A percentile compares a stretch with the other conserved stretches of the same genome.
These are phyloP conservation scores for Littorina saxatilis DNA, from an alignment of 1,140 invertebrate species.

Conservation along the genomic window DNA sequence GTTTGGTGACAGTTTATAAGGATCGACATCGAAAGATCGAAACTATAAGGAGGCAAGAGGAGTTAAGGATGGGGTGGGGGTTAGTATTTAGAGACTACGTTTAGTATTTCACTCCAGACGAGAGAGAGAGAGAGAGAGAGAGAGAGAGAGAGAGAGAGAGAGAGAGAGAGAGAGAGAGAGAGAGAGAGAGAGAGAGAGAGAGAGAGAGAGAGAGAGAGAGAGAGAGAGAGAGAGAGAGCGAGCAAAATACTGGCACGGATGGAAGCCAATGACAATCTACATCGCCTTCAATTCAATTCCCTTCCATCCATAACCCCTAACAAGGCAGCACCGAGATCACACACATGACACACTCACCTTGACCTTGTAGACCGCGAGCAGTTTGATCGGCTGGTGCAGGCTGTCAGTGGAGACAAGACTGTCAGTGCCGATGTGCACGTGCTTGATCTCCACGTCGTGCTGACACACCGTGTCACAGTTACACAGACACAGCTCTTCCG, in stretches of 20 bases:
- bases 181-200: background rate
- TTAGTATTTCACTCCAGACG: too few relatives aligned
- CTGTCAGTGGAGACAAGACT: background rate
- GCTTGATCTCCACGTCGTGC: constrained; percentile 15
- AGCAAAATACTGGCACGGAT: too few relatives aligned
- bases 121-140: too few relatives aligned
- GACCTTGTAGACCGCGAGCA: constrained; percentile 16
- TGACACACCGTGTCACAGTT: constrained; percentile 15
- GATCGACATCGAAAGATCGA: too few relatives aligned
- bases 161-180: constrained; percentile 13
- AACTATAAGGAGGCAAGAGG: too few relatives aligned
- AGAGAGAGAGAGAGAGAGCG: constrained; percentile 23
- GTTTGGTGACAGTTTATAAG: too few relatives aligned
- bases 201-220: background rate
- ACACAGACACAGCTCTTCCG: constrained; percentile 19
- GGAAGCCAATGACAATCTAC: too few relatives aligned
- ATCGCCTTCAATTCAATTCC: too few relatives aligned
- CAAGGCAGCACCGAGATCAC: too few relatives aligned
- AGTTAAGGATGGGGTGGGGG: too few relatives aligned
- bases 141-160: background rate
- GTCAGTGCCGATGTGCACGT: background rate
- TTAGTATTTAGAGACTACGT: too few relatives aligned
- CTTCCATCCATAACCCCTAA: too few relatives aligned
- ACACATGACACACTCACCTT: constrained; percentile 27
- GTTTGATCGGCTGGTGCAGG: background rate